Evolutionary conservation across 1,140 invertebrate genomes (phyloP), one percentile per base, ranked within the genome.

Genomic region (Drosophila subpulchrella): DNA sequence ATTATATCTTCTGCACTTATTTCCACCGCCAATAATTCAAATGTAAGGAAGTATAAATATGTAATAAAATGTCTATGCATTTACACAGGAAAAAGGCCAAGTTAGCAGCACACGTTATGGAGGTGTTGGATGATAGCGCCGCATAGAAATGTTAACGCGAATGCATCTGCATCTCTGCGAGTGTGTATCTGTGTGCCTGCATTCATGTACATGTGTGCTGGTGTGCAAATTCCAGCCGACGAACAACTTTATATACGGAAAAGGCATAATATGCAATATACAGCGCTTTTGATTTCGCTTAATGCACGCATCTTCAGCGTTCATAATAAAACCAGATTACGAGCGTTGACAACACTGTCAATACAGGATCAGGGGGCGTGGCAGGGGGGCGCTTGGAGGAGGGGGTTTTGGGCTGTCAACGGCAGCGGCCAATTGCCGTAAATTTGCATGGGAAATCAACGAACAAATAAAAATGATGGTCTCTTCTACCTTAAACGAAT

Each of bases 281-380:
- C 51, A 77, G 46, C 63, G 66, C 83, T 83, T 83, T 83, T 88
- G 84, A 80, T 89, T 80, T 88, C 80, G 81, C 76, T 78, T 77
- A 68, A 61, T 59, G 56, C 63, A 55, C 74, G 74, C 74, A 77
- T 78, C 75, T 78, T 54, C 53, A 38, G 53, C 75, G 50, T 68
- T 58, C 81, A 76, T 86, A 89, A 86, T 79, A 86, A 86, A 83
- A 74, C 63, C 84, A 88, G 80, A 82, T 89, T 88, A 88, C 77
- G 77, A 70, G 67, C 66, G 83, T 75, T 89, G 83, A 88, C 83
- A 88, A 67, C 82, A 76, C 67, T 88, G 83, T 88, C 84, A 89
- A 88, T 89, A 83, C 72, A 75, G 46, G 36, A 36, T 27, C 38
- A 41, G 38, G n/a, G 30, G 30, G n/a, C 51, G 41, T 46, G 44